Conservation (phyloP, 2,113 vertebrate species). For the Xiphophorus hellerii region DNA sequence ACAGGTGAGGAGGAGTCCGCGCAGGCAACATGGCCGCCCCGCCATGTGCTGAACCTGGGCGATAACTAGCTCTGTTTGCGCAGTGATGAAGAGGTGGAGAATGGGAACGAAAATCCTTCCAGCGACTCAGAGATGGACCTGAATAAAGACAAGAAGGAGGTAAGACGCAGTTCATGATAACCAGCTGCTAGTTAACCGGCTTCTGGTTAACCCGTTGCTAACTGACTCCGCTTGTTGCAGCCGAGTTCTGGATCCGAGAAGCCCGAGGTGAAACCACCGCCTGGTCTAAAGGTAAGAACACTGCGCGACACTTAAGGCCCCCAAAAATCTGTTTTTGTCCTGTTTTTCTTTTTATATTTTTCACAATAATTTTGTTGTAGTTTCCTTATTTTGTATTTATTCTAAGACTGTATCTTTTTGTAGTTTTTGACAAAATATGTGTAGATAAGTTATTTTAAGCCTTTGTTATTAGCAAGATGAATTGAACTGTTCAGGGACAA, state of each 20-base stretch:
- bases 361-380: too few relatives aligned
- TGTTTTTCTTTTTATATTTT: background rate
- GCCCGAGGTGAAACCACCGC: constrained; percentile 65
- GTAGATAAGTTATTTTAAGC: too few relatives aligned
- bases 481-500: too few relatives aligned
- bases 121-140: constrained; percentile 85
- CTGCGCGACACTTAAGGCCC: background rate
- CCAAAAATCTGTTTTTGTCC: background rate
- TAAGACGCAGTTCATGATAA: constrained; percentile 31
- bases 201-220: background rate
- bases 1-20: constrained; percentile 81
- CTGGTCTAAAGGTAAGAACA: constrained; percentile 68
- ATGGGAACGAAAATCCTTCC: constrained; percentile 80
- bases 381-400: too few relatives aligned
- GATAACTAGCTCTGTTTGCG: constrained; percentile 73
- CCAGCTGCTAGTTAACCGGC: background rate
- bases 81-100: constrained; percentile 92
- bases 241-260: constrained; percentile 57
- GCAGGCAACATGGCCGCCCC: background rate
- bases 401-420: too few relatives aligned
- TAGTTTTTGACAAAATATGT: too few relatives aligned
- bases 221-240: constrained; percentile 38
- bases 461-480: too few relatives aligned
- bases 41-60: background rate
- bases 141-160: constrained; percentile 94